phyloP scores from a whole-genome alignment of 2,797 vertebrate species.

The Gila robusta region DNA sequence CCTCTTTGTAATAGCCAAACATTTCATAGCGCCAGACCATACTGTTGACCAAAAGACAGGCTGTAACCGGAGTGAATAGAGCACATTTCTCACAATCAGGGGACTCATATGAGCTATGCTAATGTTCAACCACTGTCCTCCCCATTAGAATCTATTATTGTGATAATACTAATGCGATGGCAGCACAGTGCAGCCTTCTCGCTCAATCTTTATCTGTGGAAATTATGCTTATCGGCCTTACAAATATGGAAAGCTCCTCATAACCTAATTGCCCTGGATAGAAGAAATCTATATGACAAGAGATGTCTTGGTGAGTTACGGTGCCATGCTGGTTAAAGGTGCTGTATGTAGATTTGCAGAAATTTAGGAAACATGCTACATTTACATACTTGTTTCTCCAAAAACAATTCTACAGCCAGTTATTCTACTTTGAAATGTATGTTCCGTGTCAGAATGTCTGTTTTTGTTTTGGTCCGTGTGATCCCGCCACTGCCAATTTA shows the following conservation, averaged over 20 bases:
- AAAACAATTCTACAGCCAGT: background rate
- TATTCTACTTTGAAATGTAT: background rate
- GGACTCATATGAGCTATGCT: background rate
- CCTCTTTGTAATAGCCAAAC: background rate
- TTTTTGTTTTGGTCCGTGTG: background rate
- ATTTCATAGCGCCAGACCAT: background rate
- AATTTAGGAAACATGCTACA: background rate
- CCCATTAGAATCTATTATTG: slow-evolving; percentile 18
- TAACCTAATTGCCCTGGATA: slow-evolving; percentile 23
- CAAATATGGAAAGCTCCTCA: slow-evolving; percentile 45
- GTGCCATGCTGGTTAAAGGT: background rate
- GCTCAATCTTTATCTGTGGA: slow-evolving; percentile 10
- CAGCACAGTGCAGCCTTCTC: slow-evolving; percentile 3
- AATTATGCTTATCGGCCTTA: slow-evolving; percentile 41
- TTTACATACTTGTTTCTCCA: background rate
- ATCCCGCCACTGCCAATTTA: background rate
- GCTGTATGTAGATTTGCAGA: background rate
- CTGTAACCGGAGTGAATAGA: background rate
- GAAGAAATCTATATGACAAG: slow-evolving; percentile 41
- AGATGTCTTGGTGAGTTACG: slow-evolving; percentile 6
- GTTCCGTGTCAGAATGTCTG: background rate
- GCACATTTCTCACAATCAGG: background rate
- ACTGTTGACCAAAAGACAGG: slow-evolving; percentile 9
- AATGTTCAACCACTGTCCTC: slow-evolving; percentile 1
- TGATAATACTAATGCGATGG: slow-evolving; percentile 35